These are phyloP conservation scores for Neomonachus schauinslandi DNA, from an alignment of 2,113 vertebrate genomes.

Conservation along the genomic window DNA sequence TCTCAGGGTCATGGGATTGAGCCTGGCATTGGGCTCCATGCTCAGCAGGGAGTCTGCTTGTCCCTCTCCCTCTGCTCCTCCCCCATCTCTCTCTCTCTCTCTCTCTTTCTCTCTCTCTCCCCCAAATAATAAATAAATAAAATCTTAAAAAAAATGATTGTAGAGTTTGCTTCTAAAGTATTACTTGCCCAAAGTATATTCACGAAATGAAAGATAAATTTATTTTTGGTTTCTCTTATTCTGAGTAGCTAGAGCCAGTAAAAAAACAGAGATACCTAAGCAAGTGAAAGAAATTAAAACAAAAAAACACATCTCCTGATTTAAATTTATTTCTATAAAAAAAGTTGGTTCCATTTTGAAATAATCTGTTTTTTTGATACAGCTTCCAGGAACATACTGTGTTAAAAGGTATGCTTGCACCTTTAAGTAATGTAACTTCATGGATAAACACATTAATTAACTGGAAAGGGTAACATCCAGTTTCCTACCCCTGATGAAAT, in stretches of 20 bases:
- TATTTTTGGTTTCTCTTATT: constrained; percentile 9
- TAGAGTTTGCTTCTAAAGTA: neutral
- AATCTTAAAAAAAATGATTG: neutral
- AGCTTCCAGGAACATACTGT: neutral
- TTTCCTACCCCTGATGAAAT: constrained; percentile 13
- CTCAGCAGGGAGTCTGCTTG: neutral
- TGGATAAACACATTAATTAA: constrained; percentile 34
- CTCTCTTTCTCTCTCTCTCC: neutral
- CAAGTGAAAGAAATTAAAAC: neutral
- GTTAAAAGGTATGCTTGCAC: neutral
- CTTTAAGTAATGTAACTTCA: constrained; percentile 15
- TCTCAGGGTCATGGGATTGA: no score
- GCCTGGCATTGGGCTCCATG: neutral
- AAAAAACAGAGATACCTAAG: neutral
- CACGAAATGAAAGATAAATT: neutral
- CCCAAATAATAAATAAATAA: neutral
- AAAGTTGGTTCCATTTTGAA: neutral
- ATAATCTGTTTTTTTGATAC: neutral
- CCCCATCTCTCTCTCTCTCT: neutral
- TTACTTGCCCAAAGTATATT: neutral
- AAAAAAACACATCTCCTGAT: neutral
- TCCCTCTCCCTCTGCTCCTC: neutral
- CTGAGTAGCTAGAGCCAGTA: neutral
- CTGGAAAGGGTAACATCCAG: constrained; percentile 8
- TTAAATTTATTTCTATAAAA: constrained; percentile 33